Base-by-base conservation (phyloP, 2,797 vertebrate species). In the Lophius americanus region DNA sequence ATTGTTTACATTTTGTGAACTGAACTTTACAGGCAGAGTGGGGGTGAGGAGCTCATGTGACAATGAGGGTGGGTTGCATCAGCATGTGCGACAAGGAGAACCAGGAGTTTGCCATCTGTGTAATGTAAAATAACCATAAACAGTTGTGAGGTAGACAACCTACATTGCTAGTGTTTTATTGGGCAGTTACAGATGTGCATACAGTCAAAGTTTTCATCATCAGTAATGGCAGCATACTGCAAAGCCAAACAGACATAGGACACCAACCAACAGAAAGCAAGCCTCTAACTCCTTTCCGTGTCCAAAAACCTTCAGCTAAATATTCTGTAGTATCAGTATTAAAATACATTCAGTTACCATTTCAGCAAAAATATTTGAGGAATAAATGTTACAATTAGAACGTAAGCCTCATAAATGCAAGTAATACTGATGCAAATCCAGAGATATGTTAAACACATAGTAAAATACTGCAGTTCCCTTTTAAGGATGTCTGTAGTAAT, bases 161-260 rank as follows among this genome's bases (percentile, higher is more conserved):
- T 91, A 91, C 89, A 77, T 72, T 83, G 87, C 89, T 81, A 91
- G 86, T 88, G 89, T 87, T 89, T 94, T 93, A 94, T 95, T 95
- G 91, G 91, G 75, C 83, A 90, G 76, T 89, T 91, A 89, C 56
- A 92, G 70, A 90, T 66, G 84, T 85, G 89, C 86, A 85, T 75
- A 60, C 65, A 78, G 79, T 82, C 87, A 88, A 83, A 84, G 66
- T 77, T 76, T 84, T 76, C 81, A 87, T 85, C 75, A 64, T 81
- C 73, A 66, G 51, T 81, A 72, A 83, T 79, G 82, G 78, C 84
- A 86, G 80, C 76, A 66, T 72, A 80, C 33, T 9, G 67, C 73
- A 83, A 51, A 78, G 82, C 64, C 69, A 66, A 63, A 79, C 64
- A 79, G 63, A 83, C 71, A 79, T 54, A 56, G 56, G 57, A 82